A percentile compares a stretch with the other conserved stretches of the same genome.
phyloP scores from a whole-genome alignment of 1,140 invertebrate species.

The Vanessa atalanta region DNA sequence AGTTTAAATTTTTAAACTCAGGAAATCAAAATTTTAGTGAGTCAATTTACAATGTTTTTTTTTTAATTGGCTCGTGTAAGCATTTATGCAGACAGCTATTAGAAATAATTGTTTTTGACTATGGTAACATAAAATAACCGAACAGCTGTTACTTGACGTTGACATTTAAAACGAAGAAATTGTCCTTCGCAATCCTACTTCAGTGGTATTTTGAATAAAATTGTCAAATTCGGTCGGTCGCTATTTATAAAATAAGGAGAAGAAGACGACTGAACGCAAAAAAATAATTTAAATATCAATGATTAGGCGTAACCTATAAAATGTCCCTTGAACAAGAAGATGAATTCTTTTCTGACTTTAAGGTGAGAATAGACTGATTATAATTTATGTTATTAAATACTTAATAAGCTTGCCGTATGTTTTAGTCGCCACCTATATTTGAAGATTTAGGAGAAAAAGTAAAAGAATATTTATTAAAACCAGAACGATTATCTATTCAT shows the following conservation, averaged over 20 bases:
- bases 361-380: slow-evolving; percentile 20
- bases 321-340: slow-evolving; percentile 30
- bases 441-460: slow-evolving; percentile 70
- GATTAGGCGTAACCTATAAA: background rate
- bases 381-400: background rate
- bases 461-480: slow-evolving; percentile 69
- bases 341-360: slow-evolving; percentile 35
- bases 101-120: too few relatives aligned
- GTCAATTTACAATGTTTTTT: too few relatives aligned
- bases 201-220: background rate
- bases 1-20: too few relatives aligned
- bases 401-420: slow-evolving; percentile 28
- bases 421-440: slow-evolving; percentile 71
- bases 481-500: slow-evolving; percentile 72
- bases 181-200: background rate
- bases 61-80: too few relatives aligned
- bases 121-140: background rate
- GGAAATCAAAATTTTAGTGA: too few relatives aligned
- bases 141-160: background rate
- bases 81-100: too few relatives aligned
- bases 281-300: slow-evolving; percentile 13
- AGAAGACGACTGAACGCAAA: background rate
- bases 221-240: background rate
- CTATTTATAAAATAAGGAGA: background rate
- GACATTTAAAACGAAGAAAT: background rate